Evolutionary conservation across 2,888 invertebrate species (phyloP), one percentile per base, ranked within the genome.

Genomic region (Eilema sororculum): DNA sequence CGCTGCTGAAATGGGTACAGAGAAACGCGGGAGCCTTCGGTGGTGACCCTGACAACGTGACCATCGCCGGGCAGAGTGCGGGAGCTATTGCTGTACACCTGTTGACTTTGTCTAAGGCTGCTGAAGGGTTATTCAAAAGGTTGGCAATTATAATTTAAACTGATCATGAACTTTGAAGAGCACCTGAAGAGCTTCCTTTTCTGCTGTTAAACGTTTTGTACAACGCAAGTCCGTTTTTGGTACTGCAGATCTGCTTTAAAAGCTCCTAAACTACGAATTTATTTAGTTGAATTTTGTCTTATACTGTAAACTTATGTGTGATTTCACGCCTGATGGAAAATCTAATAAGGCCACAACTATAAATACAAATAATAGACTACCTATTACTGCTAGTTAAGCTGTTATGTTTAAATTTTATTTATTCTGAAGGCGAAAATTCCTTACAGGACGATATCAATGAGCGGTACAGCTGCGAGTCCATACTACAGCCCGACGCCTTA

Each of bases 31-130:
- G 75, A 0, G 66, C 75, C 22, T 95, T 95, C 75, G 95, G 95
- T 3, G 95, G 95, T 16, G 87, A 95, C 80, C 92, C 93, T 2
- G 75, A 86, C 52, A 84, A 91, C 68, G 89, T 95, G 69, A 95
- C 95, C 0, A 70, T 95, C 10, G 92, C 85, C 30, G 95, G 95
- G 0, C 94, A 95, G 78, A 95, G 95, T 84, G 93, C 94, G 8
- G 95, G 95, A 6, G 90, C 91, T 3, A 76, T 77, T 16, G 72
- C 87, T 6, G 89, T 89, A 2, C 95, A 95, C 71, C 67, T 95
- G 37, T 84, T 95, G 2, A 85, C 91, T 0, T 74, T 95, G 59
- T 89, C 92, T 0, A 82, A 87, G n/a, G 87, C 89, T 2, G 84
- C 92, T 22, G 75, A 89, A 61, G 93, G 91, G 13, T 80, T 95